Base-by-base conservation (phyloP, 2,113 vertebrate genomes). In the Limanda limanda region DNA sequence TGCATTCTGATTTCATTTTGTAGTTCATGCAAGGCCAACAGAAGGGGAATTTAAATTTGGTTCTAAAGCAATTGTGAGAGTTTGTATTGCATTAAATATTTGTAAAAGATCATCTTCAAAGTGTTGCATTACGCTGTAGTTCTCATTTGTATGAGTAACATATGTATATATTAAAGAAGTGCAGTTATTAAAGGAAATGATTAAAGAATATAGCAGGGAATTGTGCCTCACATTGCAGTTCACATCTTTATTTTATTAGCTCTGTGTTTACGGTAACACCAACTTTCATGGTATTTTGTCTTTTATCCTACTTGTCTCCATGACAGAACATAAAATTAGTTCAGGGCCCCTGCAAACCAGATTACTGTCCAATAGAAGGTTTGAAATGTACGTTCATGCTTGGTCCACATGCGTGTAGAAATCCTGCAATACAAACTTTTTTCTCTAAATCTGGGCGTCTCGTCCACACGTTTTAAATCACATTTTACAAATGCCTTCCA, bases 341-440 rank as follows among this genome's bases (percentile, higher is more conserved):
- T 90, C 88, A 92, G 25, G 88, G 65, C 40, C 59, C 71, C 71
- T 64, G 72, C 67, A 88, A 93, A 93, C 78, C 65, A 72, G 89
- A 92, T 93, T 90, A 89, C 35, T 7, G 62, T 45, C 71, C 62
- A 76, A 88, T 83, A 77, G 84, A 84, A 69, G 66, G 82, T 72
- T 79, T 90, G 82, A 87, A 83, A 90, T 74, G 56, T 47, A 40
- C 51, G 35, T 35, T 35, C 7, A 35, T 35, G 35, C 7, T 8
- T 8, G 7, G 35, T 35, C 31, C 31, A 35, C 35, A 37, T 2
- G 35, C 35, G 10, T 37, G 35, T 37, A 10, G 35, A 37, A 10
- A 9, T 37, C 8, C 9, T 37, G 35, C 9, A 37, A 10, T 10
- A 37, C 35, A 9, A 37, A 37, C 35, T 37, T 9, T 37, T 37